A percentile compares a stretch with the other conserved stretches of the same genome.
Evolutionary conservation across 2,888 invertebrate species (phyloP).

Genomic region (Drosophila cognata): DNA sequence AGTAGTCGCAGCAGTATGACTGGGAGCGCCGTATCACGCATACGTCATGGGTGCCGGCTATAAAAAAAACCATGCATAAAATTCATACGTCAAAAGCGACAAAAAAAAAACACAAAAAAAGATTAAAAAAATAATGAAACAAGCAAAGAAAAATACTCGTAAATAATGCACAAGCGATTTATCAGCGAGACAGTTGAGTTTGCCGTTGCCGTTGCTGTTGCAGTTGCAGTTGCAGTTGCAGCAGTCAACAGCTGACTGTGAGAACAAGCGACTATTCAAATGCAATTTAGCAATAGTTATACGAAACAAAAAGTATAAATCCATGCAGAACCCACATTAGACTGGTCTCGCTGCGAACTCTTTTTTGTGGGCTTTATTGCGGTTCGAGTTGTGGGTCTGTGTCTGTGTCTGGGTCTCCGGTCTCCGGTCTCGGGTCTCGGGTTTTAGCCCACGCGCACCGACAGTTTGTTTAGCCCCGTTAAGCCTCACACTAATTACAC

Average conservation of each 20-base stretch:
- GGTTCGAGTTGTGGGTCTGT: slow-evolving; percentile 20
- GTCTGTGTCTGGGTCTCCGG: slow-evolving; percentile 1
- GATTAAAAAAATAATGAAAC: not conserved
- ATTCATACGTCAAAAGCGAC: slow-evolving; percentile 31
- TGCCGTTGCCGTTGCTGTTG: slow-evolving; percentile 31
- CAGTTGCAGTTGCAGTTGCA: slow-evolving; percentile 18
- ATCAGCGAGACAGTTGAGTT: slow-evolving; percentile 63
- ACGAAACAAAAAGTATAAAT: slow-evolving; percentile 12
- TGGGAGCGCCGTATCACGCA: slow-evolving; percentile 59
- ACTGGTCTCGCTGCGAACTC: slow-evolving; percentile 29
- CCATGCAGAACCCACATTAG: slow-evolving; percentile 40
- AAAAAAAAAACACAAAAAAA: not conserved
- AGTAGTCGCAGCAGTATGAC: slow-evolving; percentile 8
- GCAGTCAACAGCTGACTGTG: slow-evolving; percentile 26
- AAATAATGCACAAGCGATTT: slow-evolving; percentile 68
- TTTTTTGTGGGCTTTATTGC: slow-evolving; percentile 21
- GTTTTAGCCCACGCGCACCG: slow-evolving; percentile 45
- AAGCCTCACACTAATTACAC: slow-evolving; percentile 77
- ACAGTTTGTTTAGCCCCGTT: slow-evolving; percentile 72
- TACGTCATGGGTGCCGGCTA: slow-evolving; percentile 69
- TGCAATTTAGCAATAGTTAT: slow-evolving; percentile 65
- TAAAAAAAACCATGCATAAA: slow-evolving; percentile 66
- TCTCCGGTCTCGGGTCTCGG: slow-evolving; percentile 26
- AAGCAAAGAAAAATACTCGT: slow-evolving; percentile 33
- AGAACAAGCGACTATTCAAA: slow-evolving; percentile 57